These are phyloP conservation scores for Syrmaticus mikado DNA, from an alignment of 2,113 vertebrate genomes.

Conservation along the genomic window DNA sequence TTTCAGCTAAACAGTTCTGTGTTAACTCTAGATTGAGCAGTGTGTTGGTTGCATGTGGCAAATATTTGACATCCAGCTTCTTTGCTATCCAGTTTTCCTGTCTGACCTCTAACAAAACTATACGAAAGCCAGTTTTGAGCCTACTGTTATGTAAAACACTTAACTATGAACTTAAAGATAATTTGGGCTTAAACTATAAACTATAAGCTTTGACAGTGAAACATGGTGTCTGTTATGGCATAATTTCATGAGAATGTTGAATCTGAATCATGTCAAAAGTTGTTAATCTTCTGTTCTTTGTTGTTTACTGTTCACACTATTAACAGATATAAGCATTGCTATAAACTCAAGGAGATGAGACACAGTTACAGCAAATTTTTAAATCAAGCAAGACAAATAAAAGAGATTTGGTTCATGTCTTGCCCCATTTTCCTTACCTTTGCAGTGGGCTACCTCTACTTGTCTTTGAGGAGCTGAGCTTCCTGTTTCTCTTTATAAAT, in stretches of 20 bases:
- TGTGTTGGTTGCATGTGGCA: neutral
- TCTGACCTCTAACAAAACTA: neutral
- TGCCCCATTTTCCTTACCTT: neutral
- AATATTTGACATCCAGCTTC: neutral
- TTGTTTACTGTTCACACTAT: neutral
- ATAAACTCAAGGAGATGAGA: neutral
- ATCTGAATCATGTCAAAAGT: neutral
- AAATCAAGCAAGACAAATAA: neutral
- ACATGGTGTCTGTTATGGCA: neutral
- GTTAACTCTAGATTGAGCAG: neutral
- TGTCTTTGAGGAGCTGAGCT: neutral
- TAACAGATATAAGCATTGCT: accelerated
- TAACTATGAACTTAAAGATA: neutral
- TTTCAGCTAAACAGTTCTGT: neutral
- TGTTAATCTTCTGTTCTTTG: neutral
- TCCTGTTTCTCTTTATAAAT: neutral
- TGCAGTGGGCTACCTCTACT: neutral
- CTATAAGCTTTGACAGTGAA: neutral
- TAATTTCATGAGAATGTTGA: neutral
- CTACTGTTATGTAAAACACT: neutral
- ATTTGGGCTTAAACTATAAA: neutral
- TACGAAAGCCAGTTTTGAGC: neutral
- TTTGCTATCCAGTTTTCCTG: neutral
- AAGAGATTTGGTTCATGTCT: accelerated
- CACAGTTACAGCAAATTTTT: neutral